Percentiles rank a stretch among this genome's conserved stretches.
These are phyloP conservation scores for Bembecia ichneumoniformis DNA, from an alignment of 2,888 invertebrate genomes.

Conservation along the genomic window DNA sequence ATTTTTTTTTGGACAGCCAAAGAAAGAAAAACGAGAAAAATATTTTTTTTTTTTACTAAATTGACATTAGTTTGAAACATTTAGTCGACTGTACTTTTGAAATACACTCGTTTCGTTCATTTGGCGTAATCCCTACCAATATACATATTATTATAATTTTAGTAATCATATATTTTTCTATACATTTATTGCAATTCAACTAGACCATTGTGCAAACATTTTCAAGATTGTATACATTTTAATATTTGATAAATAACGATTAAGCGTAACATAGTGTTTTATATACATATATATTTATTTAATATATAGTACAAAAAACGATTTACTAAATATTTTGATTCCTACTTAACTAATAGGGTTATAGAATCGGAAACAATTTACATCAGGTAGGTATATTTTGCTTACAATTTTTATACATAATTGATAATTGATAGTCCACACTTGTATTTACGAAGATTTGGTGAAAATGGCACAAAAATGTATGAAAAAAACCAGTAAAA, in stretches of 20 bases:
- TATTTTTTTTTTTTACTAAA: conserved; percentile 17
- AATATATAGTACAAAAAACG: conserved; percentile 52
- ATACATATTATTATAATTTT: not conserved
- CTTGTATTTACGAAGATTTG: too few species aligned
- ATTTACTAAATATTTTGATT: conserved; percentile 44
- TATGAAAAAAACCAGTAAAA: too few species aligned
- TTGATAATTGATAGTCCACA: too few species aligned
- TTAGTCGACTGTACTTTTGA: conserved; percentile 2
- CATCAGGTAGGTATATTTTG: not conserved
- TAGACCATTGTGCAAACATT: conserved; percentile 27
- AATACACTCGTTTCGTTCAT: conserved; percentile 7
- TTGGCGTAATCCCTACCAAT: conserved; percentile 12
- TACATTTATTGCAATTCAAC: conserved; percentile 18
- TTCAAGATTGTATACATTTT: conserved; percentile 19
- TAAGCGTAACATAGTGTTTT: conserved; percentile 47
- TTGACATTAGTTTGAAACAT: conserved; percentile 17
- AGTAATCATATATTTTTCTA: conserved; percentile 6
- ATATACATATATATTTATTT: conserved; percentile 17
- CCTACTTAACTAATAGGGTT: conserved; percentile 28
- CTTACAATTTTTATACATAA: too few species aligned
- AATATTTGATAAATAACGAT: conserved; percentile 16
- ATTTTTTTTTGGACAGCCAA: conserved; percentile 7
- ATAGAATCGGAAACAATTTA: not conserved
- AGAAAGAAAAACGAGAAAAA: conserved; percentile 8
- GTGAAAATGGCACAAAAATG: too few species aligned